phyloP scores from a whole-genome alignment of 1,140 invertebrate genomes.

The Lucilia sericata region DNA sequence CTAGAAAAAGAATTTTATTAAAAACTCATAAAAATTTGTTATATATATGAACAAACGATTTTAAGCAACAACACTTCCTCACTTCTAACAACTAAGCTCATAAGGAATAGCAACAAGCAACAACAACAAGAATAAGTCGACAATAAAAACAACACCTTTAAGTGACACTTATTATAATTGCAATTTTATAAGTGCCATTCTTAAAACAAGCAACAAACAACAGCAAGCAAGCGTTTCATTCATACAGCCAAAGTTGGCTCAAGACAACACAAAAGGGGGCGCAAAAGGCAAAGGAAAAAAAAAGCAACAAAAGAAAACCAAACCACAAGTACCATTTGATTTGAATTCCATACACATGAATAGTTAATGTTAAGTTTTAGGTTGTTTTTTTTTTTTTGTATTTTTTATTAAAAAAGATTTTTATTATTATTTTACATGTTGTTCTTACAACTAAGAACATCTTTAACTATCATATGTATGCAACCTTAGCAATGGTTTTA shows the following conservation, averaged over 20 bases:
- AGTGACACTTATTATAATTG: constrained; percentile 33
- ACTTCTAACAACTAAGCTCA: too few species aligned
- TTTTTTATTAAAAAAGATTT: not conserved
- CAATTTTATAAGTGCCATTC: constrained; percentile 35
- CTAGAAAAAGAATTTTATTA: too few species aligned
- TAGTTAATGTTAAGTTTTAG: constrained; percentile 22
- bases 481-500: too few species aligned
- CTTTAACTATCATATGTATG: constrained; percentile 7
- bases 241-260: not conserved
- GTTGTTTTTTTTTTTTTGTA: not conserved
- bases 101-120: too few species aligned
- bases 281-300: not conserved
- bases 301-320: constrained; percentile 18
- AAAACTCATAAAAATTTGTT: too few species aligned
- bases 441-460: constrained; percentile 33
- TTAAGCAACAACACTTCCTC: too few species aligned
- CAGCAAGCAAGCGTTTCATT: not conserved
- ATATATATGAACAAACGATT: too few species aligned
- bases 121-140: not conserved
- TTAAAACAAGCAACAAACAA: not conserved
- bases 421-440: constrained; percentile 28
- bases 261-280: not conserved
- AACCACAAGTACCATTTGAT: constrained; percentile 36
- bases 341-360: constrained; percentile 20
- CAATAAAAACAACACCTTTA: constrained; percentile 20